These are phyloP conservation scores for Sebastes ruberrimus DNA, from an alignment of 2,797 vertebrate genomes.

Conservation along the genomic window DNA sequence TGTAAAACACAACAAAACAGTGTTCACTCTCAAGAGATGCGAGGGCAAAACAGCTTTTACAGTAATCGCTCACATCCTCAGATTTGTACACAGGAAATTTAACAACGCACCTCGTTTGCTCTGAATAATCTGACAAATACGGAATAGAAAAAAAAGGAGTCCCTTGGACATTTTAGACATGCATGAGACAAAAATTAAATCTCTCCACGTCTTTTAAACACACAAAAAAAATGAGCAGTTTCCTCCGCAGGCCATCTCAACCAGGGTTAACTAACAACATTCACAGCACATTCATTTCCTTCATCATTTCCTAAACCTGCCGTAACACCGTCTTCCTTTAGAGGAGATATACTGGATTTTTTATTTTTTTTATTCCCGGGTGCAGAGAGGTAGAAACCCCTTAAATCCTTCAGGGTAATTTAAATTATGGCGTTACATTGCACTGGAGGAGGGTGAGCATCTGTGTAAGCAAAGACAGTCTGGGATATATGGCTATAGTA, in stretches of 20 bases:
- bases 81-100: background rate
- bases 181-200: slow-evolving; percentile 9
- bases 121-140: slow-evolving; percentile 9
- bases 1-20: background rate
- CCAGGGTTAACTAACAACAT: slow-evolving; percentile 50
- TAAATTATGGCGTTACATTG: slow-evolving; percentile 63
- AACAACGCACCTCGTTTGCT: slow-evolving; percentile 1
- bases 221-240: background rate
- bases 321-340: slow-evolving; percentile 13
- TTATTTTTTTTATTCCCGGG: slow-evolving; percentile 9
- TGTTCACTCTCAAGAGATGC: background rate
- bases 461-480: slow-evolving; percentile 60
- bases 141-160: background rate
- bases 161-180: slow-evolving; percentile 15
- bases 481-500: slow-evolving; percentile 73
- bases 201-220: background rate
- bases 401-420: slow-evolving; percentile 54
- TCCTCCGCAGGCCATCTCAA: slow-evolving; percentile 37
- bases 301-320: slow-evolving; percentile 37
- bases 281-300: slow-evolving; percentile 57
- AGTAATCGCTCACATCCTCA: background rate
- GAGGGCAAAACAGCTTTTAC: background rate
- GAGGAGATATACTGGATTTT: slow-evolving; percentile 21
- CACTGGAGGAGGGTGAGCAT: slow-evolving; percentile 52
- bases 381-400: slow-evolving; percentile 66